phyloP scores from a whole-genome alignment of 2,797 vertebrate genomes.

The Parauchenoglanis punctatus region DNA sequence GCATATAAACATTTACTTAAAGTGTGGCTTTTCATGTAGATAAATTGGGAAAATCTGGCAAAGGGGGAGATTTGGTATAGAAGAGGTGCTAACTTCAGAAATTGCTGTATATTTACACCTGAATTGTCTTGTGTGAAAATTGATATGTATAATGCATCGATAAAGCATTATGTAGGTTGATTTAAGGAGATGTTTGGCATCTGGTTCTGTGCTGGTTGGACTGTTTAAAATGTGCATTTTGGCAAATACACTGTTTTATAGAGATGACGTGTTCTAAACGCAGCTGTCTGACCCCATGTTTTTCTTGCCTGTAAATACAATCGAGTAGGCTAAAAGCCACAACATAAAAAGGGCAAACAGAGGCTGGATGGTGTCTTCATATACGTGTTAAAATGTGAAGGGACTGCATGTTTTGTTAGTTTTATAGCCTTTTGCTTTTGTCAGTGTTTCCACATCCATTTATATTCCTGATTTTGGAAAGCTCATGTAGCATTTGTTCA shows the following conservation, averaged over 20 bases:
- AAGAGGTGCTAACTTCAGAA: background rate
- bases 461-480: too few relatives aligned
- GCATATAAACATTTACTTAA: background rate
- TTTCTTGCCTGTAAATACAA: background rate
- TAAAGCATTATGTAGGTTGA: background rate
- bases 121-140: too few relatives aligned
- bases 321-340: background rate
- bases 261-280: too few relatives aligned
- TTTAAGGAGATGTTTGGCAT: background rate
- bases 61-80: background rate
- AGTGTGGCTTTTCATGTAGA: background rate
- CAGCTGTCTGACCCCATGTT: too few relatives aligned
- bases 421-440: background rate
- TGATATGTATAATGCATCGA: too few relatives aligned
- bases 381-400: background rate
- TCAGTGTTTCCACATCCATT: background rate
- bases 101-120: too few relatives aligned
- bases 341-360: background rate
- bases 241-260: too few relatives aligned
- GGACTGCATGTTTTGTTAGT: background rate
- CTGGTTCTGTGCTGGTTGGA: background rate
- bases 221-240: background rate
- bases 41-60: background rate
- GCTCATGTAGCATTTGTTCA: too few relatives aligned
- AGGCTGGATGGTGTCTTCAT: background rate